Conservation (phyloP, 1,140 invertebrate genomes). For the Trichonephila clavata region DNA sequence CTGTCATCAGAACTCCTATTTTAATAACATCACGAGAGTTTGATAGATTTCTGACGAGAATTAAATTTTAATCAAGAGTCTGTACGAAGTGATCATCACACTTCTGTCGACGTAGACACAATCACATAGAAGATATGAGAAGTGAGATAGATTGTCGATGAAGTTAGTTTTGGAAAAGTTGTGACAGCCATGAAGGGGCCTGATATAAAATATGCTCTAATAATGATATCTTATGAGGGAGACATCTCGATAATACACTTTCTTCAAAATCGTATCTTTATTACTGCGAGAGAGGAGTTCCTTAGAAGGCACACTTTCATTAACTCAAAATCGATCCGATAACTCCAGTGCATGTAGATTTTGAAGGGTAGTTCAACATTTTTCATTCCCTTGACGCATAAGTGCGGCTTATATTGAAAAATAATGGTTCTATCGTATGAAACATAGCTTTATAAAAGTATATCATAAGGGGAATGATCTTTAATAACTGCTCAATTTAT, state of each 20-base stretch:
- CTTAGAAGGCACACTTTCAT: not conserved
- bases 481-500: too few relatives aligned
- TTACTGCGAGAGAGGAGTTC: not conserved
- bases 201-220: constrained; percentile 59
- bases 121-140: constrained; percentile 23
- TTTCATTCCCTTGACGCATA: too few relatives aligned
- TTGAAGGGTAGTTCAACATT: too few relatives aligned
- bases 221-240: constrained; percentile 13
- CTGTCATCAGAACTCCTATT: constrained; percentile 43
- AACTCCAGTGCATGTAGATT: too few relatives aligned
- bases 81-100: constrained; percentile 11
- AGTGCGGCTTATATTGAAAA: too few relatives aligned
- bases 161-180: constrained; percentile 50
- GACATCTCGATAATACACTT: constrained; percentile 43
- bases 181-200: constrained; percentile 21
- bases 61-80: constrained; percentile 59
- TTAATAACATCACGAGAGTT: constrained; percentile 61
- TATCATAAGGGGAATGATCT: too few relatives aligned
- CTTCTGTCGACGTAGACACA: not conserved
- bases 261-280: constrained; percentile 56
- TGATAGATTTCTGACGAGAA: constrained; percentile 64
- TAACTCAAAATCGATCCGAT: not conserved
- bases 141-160: constrained; percentile 42
- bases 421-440: too few relatives aligned
- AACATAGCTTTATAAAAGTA: too few relatives aligned